phyloP scores from a whole-genome alignment of 2,797 vertebrate species.

The Chromis chromis region DNA sequence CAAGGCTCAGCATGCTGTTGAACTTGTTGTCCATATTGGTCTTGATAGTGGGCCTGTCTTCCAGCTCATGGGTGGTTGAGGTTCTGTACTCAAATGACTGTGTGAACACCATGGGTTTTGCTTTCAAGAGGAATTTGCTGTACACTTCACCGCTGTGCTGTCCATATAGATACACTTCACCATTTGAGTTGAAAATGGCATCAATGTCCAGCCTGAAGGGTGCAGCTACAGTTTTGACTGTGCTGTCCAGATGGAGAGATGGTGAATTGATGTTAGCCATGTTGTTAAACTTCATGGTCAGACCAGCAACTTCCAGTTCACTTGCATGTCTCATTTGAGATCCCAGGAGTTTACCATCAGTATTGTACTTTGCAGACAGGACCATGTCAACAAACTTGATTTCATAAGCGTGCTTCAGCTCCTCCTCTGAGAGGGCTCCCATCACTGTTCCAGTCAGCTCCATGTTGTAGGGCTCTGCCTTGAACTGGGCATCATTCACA shows the following conservation, averaged over 20 bases:
- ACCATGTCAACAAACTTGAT: slow-evolving; percentile 84
- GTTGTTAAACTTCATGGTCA: slow-evolving; percentile 85
- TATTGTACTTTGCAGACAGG: slow-evolving; percentile 87
- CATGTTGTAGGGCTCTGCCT: slow-evolving; percentile 86
- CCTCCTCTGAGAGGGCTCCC: slow-evolving; percentile 84
- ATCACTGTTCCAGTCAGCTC: slow-evolving; percentile 87
- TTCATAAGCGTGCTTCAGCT: slow-evolving; percentile 90
- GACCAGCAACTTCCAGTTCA: slow-evolving; percentile 85
- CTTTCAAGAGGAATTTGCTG: slow-evolving; percentile 91
- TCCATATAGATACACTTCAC: slow-evolving; percentile 84
- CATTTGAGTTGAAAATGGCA: slow-evolving; percentile 86
- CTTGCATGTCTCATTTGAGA: slow-evolving; percentile 86
- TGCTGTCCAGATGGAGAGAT: slow-evolving; percentile 86
- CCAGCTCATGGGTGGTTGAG: slow-evolving; percentile 85
- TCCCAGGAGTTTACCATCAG: slow-evolving; percentile 86
- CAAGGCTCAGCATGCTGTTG: slow-evolving; percentile 83
- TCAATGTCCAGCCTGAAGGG: slow-evolving; percentile 89
- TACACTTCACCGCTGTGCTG: slow-evolving; percentile 89
- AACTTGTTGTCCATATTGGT: slow-evolving; percentile 88
- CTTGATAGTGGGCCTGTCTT: slow-evolving; percentile 69
- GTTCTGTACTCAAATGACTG: slow-evolving; percentile 91
- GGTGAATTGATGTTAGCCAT: slow-evolving; percentile 87
- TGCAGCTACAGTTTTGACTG: slow-evolving; percentile 80
- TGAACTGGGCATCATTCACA: slow-evolving; percentile 86
- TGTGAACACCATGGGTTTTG: slow-evolving; percentile 87